Evolutionary conservation across 2,797 vertebrate species (phyloP).

Genomic region (Cirrhinus molitorella): DNA sequence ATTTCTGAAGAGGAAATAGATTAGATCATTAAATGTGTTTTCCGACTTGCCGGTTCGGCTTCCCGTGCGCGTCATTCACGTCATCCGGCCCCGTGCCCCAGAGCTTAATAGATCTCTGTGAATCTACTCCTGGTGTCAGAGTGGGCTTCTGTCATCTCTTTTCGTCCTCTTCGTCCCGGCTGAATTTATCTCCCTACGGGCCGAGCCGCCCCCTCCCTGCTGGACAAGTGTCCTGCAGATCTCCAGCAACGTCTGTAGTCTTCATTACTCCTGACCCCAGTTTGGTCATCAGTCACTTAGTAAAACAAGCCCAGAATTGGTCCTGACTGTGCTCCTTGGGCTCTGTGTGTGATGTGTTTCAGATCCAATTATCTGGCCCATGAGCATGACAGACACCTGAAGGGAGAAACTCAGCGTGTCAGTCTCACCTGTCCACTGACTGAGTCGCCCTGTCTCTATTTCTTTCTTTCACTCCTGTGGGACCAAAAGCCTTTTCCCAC

Average conservation of each 20-base stretch:
- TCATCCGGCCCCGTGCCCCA: slow-evolving; percentile 31
- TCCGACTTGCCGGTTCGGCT: slow-evolving; percentile 48
- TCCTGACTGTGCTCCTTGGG: slow-evolving; percentile 65
- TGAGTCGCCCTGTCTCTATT: slow-evolving; percentile 42
- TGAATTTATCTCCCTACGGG: slow-evolving; percentile 47
- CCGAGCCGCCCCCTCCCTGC: slow-evolving; percentile 27
- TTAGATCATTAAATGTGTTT: slow-evolving; percentile 55
- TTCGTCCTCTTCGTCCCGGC: slow-evolving; percentile 45
- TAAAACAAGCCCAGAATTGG: slow-evolving; percentile 70
- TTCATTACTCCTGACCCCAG: slow-evolving; percentile 75
- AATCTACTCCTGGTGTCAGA: slow-evolving; percentile 56
- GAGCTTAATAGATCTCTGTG: slow-evolving; percentile 58
- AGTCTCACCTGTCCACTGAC: slow-evolving; percentile 67
- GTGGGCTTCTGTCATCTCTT: slow-evolving; percentile 58
- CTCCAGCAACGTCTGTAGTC: slow-evolving; percentile 64
- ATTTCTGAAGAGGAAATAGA: slow-evolving; percentile 49
- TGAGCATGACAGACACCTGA: slow-evolving; percentile 67
- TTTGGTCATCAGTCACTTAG: slow-evolving; percentile 73
- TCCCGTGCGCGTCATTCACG: slow-evolving; percentile 44
- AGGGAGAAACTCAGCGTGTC: slow-evolving; percentile 65
- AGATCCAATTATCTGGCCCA: slow-evolving; percentile 66
- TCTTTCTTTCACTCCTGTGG: slow-evolving; percentile 23
- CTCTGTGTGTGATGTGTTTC: slow-evolving; percentile 64
- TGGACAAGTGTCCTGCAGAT: slow-evolving; percentile 55
- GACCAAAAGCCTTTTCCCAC: slow-evolving; percentile 37